Conservation (phyloP, 2,797 vertebrate genomes). For the Valencia hispanica region DNA sequence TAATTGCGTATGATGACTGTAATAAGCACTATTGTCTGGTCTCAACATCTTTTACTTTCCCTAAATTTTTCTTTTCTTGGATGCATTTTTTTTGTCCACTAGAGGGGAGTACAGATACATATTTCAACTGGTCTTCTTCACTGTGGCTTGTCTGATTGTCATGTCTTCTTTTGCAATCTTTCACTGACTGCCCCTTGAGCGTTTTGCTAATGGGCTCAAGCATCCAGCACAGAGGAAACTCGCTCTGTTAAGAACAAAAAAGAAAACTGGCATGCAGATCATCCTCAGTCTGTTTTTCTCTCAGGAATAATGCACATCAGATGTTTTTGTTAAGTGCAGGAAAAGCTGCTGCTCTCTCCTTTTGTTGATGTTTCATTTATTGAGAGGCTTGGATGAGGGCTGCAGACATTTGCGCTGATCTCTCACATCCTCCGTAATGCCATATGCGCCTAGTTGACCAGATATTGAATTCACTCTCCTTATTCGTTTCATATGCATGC, state of each 20-base stretch:
- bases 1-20: too few relatives aligned
- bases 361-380: conserved; percentile 84
- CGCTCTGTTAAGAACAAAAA: conserved; percentile 53
- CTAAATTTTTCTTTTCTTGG: background rate
- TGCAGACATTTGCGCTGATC: conserved; percentile 75
- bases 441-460: conserved; percentile 74
- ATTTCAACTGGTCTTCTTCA: conserved; percentile 15
- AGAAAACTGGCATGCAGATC: conserved; percentile 61
- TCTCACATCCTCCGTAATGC: conserved; percentile 79
- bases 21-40: too few relatives aligned
- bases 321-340: conserved; percentile 81
- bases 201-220: conserved; percentile 61
- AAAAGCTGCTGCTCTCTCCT: conserved; percentile 73
- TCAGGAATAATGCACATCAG: conserved; percentile 80
- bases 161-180: conserved; percentile 51
- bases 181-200: conserved; percentile 47
- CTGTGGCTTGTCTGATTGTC: conserved; percentile 24
- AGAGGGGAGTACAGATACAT: conserved; percentile 69
- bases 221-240: conserved; percentile 57
- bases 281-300: conserved; percentile 70
- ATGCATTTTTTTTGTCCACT: conserved; percentile 49
- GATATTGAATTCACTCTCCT: conserved; percentile 73
- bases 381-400: conserved; percentile 75
- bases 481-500: conserved; percentile 79
- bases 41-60: too few relatives aligned